Evolutionary conservation across 2,113 vertebrate genomes (phyloP), one percentile per base, ranked within the genome.

Genomic region (Copsychus sechellarum): DNA sequence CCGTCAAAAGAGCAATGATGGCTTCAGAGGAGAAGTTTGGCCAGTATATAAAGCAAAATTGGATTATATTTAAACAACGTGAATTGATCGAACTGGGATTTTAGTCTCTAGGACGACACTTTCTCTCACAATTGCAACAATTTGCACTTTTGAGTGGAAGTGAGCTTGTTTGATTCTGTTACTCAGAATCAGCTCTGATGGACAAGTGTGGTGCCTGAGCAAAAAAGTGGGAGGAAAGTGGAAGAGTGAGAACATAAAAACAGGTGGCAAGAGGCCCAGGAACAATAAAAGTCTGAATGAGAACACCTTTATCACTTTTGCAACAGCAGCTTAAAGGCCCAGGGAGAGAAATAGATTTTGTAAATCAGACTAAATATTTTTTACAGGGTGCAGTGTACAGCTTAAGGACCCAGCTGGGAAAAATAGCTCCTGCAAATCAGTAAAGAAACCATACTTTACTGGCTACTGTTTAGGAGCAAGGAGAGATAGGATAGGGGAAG

Each of bases 281-380:
- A 90, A 78, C 84, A 90, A 81, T 93, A 93, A 81, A 94, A 91
- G 36, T 83, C 80, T 90, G 84, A 92, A 70, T 83, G 58, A 92
- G 72, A 94, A 91, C 67, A 90, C 92, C 89, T 96, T 89, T 91
- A 86, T 95, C 84, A 87, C 78, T 94, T 92, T 70, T 96, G 81
- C 56, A 93, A 86, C 81, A 82, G 71, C 78, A 93, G 47, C 61
- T 92, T 93, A 95, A 92, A 93, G 74, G 84, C 71, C 96, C 64
- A 86, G 74, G 51, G 91, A 90, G 95, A 93, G 81, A 95, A 96
- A 96, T 71, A 95, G 81, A 85, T 94, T 96, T 96, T 96, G 62
- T 70, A 95, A 96, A 96, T 95, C 92, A 94, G 90, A 69, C 76
- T 88, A 91, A 96, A 73, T 90, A 81, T 92, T 94, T 96, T 95